Conservation (phyloP, 2,113 vertebrate species). For the Pomatorhinus ruficollis region DNA sequence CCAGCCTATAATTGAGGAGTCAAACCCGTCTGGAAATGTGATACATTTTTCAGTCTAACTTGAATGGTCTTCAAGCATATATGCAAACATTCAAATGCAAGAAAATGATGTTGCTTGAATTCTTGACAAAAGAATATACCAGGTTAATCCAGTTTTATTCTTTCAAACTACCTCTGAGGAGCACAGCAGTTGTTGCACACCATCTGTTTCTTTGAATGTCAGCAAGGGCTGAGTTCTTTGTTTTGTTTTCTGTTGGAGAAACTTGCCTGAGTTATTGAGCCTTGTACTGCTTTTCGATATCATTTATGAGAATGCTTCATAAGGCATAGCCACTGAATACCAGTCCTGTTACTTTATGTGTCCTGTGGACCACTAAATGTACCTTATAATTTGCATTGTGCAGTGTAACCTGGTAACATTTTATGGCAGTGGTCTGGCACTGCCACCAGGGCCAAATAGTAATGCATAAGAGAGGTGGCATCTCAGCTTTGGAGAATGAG, state of each 20-base stretch:
- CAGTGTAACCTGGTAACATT: not conserved
- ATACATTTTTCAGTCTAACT: slow-evolving; percentile 14
- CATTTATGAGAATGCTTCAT: not conserved
- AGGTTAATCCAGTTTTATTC: slow-evolving; percentile 13
- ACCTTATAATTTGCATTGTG: not conserved
- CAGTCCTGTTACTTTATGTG: not conserved
- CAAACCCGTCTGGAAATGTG: slow-evolving; percentile 10
- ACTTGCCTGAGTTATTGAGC: not conserved
- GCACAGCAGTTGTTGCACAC: not conserved
- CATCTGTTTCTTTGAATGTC: not conserved
- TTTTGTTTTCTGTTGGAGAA: not conserved
- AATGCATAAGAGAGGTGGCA: not conserved
- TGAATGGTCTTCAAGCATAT: not conserved
- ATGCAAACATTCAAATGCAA: not conserved
- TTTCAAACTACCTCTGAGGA: not conserved
- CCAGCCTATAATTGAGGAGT: not conserved
- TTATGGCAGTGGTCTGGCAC: not conserved
- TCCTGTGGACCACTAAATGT: not conserved
- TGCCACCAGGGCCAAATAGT: not conserved
- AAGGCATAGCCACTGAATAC: not conserved
- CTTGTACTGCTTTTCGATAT: not conserved
- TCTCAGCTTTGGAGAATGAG: not conserved
- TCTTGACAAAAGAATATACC: slow-evolving; percentile 18
- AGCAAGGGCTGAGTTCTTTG: not conserved
- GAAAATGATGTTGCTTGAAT: not conserved